Evolutionary conservation across 2,797 vertebrate species (phyloP).

Genomic region (Lithobates pipiens): DNA sequence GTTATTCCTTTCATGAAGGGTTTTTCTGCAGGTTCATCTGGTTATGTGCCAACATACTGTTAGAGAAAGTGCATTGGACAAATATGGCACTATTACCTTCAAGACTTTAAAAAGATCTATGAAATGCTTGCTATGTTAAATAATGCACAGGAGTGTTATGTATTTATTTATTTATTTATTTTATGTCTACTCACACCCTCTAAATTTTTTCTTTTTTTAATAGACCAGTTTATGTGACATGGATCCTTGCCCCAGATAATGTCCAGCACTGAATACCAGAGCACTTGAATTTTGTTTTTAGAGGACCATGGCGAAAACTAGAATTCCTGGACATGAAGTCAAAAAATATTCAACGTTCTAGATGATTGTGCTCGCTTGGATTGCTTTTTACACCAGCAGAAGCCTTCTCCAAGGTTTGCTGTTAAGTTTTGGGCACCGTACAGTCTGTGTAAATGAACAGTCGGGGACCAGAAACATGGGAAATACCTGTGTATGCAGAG

Average conservation of each 20-base stretch:
- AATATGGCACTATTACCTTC: too few species aligned
- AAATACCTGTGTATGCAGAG: slow-evolving; percentile 96
- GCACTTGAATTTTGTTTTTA: slow-evolving; percentile 13
- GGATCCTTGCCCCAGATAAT: slow-evolving; percentile 45
- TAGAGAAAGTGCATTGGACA: too few species aligned
- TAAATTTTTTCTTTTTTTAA: neutral
- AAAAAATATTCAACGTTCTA: slow-evolving; percentile 79
- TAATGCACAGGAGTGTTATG: neutral
- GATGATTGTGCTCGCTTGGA: slow-evolving; percentile 98
- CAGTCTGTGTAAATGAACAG: slow-evolving; percentile 79
- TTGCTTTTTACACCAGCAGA: slow-evolving; percentile 95
- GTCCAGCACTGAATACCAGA: neutral
- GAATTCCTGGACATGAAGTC: slow-evolving; percentile 74
- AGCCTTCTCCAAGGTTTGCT: slow-evolving; percentile 92
- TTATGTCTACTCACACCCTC: neutral
- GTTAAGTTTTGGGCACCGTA: slow-evolving; percentile 81
- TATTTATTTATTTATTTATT: neutral
- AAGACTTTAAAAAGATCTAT: too few species aligned
- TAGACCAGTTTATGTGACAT: slow-evolving; percentile 16
- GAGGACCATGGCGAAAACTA: slow-evolving; percentile 71
- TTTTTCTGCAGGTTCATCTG: too few species aligned
- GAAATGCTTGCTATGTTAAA: neutral
- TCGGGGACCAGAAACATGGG: slow-evolving; percentile 85
- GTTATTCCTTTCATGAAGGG: too few species aligned
- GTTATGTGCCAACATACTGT: too few species aligned